Percentiles rank a stretch among this genome's conserved stretches.
phyloP scores from a whole-genome alignment of 1,140 invertebrate genomes.

The Drosophila grimshawi region DNA sequence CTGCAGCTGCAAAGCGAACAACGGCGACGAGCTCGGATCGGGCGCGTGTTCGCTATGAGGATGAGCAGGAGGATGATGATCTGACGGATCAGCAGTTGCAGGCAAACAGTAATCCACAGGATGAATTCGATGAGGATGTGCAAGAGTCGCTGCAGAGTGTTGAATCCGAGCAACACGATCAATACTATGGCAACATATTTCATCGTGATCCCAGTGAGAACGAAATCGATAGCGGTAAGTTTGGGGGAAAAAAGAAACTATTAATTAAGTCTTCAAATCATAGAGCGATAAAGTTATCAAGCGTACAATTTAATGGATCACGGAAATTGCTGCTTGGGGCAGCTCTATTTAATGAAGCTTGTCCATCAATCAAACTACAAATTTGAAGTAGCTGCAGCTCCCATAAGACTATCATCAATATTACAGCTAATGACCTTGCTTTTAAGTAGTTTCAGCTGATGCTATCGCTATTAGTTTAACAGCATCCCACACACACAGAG shows the following conservation, averaged over 20 bases:
- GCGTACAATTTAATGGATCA: constrained; percentile 1
- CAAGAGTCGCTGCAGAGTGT: constrained; percentile 87
- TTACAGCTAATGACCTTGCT: constrained; percentile 31
- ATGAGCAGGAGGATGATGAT: constrained; percentile 42
- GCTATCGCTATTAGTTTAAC: no score
- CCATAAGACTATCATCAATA: constrained; percentile 21
- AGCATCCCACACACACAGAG: not conserved
- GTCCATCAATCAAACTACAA: constrained; percentile 39
- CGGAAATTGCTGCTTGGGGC: not conserved
- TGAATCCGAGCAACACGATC: constrained; percentile 87
- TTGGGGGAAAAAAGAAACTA: not conserved
- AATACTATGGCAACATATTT: constrained; percentile 84
- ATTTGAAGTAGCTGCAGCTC: not conserved
- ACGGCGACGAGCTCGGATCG: constrained; percentile 17
- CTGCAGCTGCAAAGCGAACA: constrained; percentile 50
- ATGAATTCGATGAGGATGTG: constrained; percentile 77
- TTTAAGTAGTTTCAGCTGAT: constrained; percentile 4
- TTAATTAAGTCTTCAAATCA: constrained; percentile 3
- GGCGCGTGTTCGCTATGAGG: constrained; percentile 27
- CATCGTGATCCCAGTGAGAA: constrained; percentile 81
- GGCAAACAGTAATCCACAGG: constrained; percentile 44
- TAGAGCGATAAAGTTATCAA: constrained; percentile 30
- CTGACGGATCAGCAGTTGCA: constrained; percentile 43
- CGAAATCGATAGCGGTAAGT: constrained; percentile 79
- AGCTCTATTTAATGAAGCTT: constrained; percentile 14